phyloP scores from a whole-genome alignment of 1,140 invertebrate genomes.

The Battus philenor region DNA sequence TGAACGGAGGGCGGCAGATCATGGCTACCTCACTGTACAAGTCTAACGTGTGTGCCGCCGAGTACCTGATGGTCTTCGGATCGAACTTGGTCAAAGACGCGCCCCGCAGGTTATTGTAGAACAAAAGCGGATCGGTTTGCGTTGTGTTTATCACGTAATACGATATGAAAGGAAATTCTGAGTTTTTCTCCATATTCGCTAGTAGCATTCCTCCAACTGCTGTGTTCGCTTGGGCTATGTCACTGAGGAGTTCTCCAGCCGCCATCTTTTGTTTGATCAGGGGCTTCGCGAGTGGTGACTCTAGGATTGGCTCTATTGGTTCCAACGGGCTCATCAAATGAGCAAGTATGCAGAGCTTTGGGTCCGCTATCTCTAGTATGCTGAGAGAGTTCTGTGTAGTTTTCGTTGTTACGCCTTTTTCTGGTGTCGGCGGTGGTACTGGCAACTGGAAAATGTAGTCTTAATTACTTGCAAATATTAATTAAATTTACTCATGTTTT shows the following conservation, averaged over 20 bases:
- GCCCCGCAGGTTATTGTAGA: slow-evolving; percentile 88
- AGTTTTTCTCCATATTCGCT: slow-evolving; percentile 92
- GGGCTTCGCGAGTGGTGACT: slow-evolving; percentile 87
- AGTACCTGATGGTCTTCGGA: slow-evolving; percentile 86
- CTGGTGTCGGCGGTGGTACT: slow-evolving; percentile 74
- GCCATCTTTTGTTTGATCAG: slow-evolving; percentile 85
- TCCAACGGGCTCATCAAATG: slow-evolving; percentile 92
- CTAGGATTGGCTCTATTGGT: slow-evolving; percentile 87
- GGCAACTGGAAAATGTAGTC: slow-evolving; percentile 70
- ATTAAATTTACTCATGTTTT: too few species aligned
- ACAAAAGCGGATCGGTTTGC: slow-evolving; percentile 87
- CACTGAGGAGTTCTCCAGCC: slow-evolving; percentile 85
- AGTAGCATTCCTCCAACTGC: slow-evolving; percentile 88
- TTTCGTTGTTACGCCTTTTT: slow-evolving; percentile 77
- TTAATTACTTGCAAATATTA: too few species aligned
- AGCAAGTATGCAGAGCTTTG: slow-evolving; percentile 89
- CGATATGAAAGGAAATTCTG: slow-evolving; percentile 93
- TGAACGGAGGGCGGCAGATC: slow-evolving; percentile 90
- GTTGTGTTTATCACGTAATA: slow-evolving; percentile 93
- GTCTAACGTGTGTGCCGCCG: slow-evolving; percentile 89
- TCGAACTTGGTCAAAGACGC: slow-evolving; percentile 89
- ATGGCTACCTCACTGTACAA: slow-evolving; percentile 92
- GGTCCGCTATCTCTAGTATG: slow-evolving; percentile 90
- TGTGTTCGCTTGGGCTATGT: slow-evolving; percentile 83
- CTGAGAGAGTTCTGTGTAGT: slow-evolving; percentile 80